These are phyloP conservation scores for Pluvialis apricaria DNA, from an alignment of 2,113 vertebrate species.

Conservation along the genomic window DNA sequence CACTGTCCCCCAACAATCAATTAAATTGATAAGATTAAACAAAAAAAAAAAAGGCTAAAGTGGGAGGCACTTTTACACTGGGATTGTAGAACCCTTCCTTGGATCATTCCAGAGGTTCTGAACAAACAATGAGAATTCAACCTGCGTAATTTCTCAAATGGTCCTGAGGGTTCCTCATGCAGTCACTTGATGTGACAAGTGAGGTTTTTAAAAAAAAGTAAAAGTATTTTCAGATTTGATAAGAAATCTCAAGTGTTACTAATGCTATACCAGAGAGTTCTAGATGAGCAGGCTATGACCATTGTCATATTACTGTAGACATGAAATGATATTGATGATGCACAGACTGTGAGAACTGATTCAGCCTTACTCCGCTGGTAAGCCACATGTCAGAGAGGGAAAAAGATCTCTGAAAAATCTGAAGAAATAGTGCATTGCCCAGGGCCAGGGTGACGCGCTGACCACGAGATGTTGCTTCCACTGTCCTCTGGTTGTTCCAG, in stretches of 20 bases:
- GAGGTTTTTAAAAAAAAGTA: neutral
- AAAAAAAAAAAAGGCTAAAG: neutral
- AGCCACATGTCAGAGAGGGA: neutral
- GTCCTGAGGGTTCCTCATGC: neutral
- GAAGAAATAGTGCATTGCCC: neutral
- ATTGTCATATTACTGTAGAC: neutral
- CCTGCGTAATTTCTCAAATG: neutral
- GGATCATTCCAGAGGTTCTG: neutral
- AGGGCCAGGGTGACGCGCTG: neutral
- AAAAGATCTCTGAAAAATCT: neutral
- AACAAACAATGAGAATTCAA: neutral
- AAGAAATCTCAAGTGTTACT: neutral
- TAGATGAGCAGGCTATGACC: neutral
- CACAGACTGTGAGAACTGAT: neutral
- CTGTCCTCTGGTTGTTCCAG: neutral
- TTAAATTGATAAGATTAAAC: neutral
- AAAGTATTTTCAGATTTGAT: neutral
- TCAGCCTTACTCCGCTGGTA: neutral
- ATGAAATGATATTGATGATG: neutral
- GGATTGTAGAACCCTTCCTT: neutral
- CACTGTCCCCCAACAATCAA: neutral
- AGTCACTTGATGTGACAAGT: neutral
- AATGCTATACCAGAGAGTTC: neutral
- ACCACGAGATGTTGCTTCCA: neutral
- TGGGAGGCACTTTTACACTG: fast-evolving